Evolutionary conservation across 2,888 invertebrate genomes (phyloP).

Genomic region (Heliconius aoede): DNA sequence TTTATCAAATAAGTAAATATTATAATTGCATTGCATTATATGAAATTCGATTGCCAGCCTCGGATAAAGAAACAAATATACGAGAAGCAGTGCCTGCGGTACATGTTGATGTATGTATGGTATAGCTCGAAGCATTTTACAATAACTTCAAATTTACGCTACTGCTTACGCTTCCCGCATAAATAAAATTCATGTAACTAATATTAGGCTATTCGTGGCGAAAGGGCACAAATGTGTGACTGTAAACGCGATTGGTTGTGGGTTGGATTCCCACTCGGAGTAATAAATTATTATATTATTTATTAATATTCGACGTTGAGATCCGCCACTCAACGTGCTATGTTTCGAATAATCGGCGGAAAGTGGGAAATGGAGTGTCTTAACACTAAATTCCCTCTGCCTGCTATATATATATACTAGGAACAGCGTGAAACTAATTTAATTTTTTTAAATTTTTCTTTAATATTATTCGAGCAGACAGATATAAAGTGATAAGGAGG

Average conservation of each 20-base stretch:
- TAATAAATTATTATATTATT: too few relatives aligned
- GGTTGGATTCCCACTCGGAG: too few relatives aligned
- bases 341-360: too few relatives aligned
- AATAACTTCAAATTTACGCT: conserved; percentile 45
- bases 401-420: too few relatives aligned
- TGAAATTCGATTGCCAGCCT: conserved; percentile 19
- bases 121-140: conserved; percentile 40
- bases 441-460: not conserved
- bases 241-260: too few relatives aligned
- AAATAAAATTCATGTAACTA: conserved; percentile 40
- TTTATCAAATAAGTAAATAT: not conserved
- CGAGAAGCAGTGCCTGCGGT: conserved; percentile 42
- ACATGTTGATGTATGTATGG: conserved; percentile 46
- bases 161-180: conserved; percentile 40
- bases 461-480: conserved; percentile 32
- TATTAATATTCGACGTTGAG: too few relatives aligned
- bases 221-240: too few relatives aligned
- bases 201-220: too few relatives aligned
- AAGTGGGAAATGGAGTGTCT: too few relatives aligned
- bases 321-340: too few relatives aligned
- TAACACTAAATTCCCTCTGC: too few relatives aligned
- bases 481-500: conserved; percentile 41
- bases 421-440: too few relatives aligned
- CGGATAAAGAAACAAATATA: conserved; percentile 40
- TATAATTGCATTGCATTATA: not conserved